A percentile compares a stretch with the other conserved stretches of the same genome.
These are phyloP conservation scores for Bombus waltoni DNA, from an alignment of 1,140 invertebrate genomes.

Conservation along the genomic window DNA sequence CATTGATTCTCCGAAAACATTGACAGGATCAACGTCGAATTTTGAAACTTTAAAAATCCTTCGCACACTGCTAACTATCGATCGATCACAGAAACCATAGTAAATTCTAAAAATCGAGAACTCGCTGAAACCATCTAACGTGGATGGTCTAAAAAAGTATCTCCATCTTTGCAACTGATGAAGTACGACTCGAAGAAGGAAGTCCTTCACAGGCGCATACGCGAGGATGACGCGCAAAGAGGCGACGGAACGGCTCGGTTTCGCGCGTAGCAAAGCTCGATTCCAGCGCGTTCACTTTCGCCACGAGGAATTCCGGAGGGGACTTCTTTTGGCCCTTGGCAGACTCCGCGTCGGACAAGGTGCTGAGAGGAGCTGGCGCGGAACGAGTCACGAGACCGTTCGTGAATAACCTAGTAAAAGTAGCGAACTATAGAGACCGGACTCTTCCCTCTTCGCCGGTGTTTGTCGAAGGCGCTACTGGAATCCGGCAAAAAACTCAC, in stretches of 20 bases:
- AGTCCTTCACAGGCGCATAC: not conserved
- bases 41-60: too few relatives aligned
- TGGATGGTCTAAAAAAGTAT: too few relatives aligned
- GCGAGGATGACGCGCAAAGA: not conserved
- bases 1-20: too few relatives aligned
- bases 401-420: slow-evolving; percentile 78
- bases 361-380: slow-evolving; percentile 64
- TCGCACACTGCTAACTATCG: too few relatives aligned
- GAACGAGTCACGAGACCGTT: slow-evolving; percentile 71
- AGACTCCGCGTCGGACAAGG: slow-evolving; percentile 24
- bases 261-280: slow-evolving; percentile 24
- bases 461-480: slow-evolving; percentile 81
- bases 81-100: too few relatives aligned
- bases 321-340: slow-evolving; percentile 50
- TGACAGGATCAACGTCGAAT: too few relatives aligned
- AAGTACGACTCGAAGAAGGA: not conserved
- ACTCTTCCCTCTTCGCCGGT: slow-evolving; percentile 68
- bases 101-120: not conserved
- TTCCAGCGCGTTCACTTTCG: slow-evolving; percentile 66
- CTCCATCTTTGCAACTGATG: not conserved
- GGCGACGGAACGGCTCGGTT: slow-evolving; percentile 32
- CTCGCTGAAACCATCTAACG: not conserved
- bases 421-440: slow-evolving; percentile 65
- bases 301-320: slow-evolving; percentile 50
- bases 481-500: slow-evolving; percentile 80